These are phyloP conservation scores for Ageneiosus marmoratus DNA, from an alignment of 2,113 vertebrate genomes.

Conservation along the genomic window DNA sequence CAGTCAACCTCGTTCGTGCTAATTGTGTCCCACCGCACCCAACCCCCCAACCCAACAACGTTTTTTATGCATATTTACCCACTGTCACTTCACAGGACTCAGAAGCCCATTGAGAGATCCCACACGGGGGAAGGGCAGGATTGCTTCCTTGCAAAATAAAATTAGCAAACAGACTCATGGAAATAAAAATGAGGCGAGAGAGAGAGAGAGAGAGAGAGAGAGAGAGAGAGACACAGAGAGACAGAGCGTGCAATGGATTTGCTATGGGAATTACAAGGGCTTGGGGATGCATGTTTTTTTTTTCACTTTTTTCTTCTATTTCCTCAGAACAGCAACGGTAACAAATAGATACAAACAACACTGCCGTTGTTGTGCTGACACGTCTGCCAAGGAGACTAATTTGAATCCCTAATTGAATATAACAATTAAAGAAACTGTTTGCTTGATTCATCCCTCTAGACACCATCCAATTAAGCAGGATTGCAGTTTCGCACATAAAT, in stretches of 20 bases:
- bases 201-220: constrained; percentile 3
- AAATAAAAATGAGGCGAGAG: constrained; percentile 87
- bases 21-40: constrained; percentile 82
- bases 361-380: constrained; percentile 68
- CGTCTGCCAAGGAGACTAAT: constrained; percentile 73
- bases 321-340: constrained; percentile 61
- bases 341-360: constrained; percentile 75
- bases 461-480: constrained; percentile 76
- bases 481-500: constrained; percentile 73
- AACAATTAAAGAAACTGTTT: constrained; percentile 78
- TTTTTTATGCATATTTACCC: constrained; percentile 99
- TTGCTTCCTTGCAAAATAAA: constrained; percentile 98
- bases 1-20: constrained; percentile 94
- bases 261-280: constrained; percentile 63
- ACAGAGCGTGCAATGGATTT: constrained; percentile 58
- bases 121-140: constrained; percentile 65
- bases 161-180: constrained; percentile 98
- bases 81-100: constrained; percentile 99
- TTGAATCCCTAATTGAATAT: constrained; percentile 79
- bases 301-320: constrained; percentile 59
- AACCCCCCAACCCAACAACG: no score
- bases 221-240: neutral
- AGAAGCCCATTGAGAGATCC: constrained; percentile 94
- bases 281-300: constrained; percentile 61
- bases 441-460: constrained; percentile 77